Evolutionary conservation across 2,797 vertebrate species (phyloP), one percentile per base, ranked within the genome.

Genomic region (Adelosebastes latens): DNA sequence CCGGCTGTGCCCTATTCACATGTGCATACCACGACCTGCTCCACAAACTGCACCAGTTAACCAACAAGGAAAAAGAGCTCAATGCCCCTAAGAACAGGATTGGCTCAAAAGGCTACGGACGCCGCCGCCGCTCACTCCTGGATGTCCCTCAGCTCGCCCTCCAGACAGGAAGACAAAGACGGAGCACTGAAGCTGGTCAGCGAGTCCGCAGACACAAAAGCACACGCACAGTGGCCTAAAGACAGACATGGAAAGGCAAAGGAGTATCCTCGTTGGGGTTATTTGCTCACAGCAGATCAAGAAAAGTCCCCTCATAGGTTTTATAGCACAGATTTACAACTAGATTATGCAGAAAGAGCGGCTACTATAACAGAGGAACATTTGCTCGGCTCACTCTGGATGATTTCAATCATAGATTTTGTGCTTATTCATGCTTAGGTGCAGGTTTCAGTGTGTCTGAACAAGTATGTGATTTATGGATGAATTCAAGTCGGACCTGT

Each of bases 11-110:
- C 29, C 94, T 99, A 8, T 90, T 96, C 68, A 97, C 97, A 1
- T 99, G 97, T 91, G 87, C 94, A 0, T 91, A 96, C 82, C 96
- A 97, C 8, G 95, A 97, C 49, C 88, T 98, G 90, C 85, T 95
- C n/a, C 87, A 97, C 67, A 85, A 87, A 59, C 86, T 99, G 83
- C 90, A 92, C 88, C 90, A 93, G 69, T 68, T 94, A 2, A 95
- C 87, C 7, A 93, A 92, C 83, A 94, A 92, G 80, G 77, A 90
- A 2, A 96, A 90, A 85, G 92, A 95, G 16, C 49, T 69, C 80
- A 88, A 68, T 3, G 96, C 96, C 8, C 98, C 98, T 0, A 1
- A 36, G 8, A 70, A 4, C 3, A 97, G 97, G 87, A 94, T 97
- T 5, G 90, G 95, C 68, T 80, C 92, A 0, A 86, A 84, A 0